A percentile compares a stretch with the other conserved stretches of the same genome.
phyloP scores from a whole-genome alignment of 2,797 vertebrate species.

The Neostethus bicornis region DNA sequence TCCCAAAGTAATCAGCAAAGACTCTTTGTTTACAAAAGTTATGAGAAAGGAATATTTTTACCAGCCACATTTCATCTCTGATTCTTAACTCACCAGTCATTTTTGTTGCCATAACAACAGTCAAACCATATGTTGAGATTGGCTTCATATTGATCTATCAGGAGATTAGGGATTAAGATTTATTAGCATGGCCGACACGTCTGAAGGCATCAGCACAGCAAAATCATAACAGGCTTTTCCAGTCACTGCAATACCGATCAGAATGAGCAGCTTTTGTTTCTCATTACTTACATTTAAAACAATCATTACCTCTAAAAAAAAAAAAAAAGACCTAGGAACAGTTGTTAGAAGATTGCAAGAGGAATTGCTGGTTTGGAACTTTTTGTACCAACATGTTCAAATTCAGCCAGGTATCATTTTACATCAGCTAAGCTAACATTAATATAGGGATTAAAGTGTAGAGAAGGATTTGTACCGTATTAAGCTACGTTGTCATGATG shows the following conservation, averaged over 20 bases:
- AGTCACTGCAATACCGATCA: slow-evolving; percentile 26
- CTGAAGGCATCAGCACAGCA: slow-evolving; percentile 18
- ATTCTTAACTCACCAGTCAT: slow-evolving; percentile 49
- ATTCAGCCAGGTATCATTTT: slow-evolving; percentile 48
- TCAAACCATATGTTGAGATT: slow-evolving; percentile 50
- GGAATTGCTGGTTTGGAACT: slow-evolving; percentile 26
- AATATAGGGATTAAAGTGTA: slow-evolving; percentile 61
- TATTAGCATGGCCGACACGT: slow-evolving; percentile 54
- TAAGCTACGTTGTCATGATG: slow-evolving; percentile 49
- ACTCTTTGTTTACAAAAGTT: slow-evolving; percentile 1
- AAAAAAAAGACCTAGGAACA: background rate
- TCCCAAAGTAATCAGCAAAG: background rate
- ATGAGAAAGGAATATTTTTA: slow-evolving; percentile 16
- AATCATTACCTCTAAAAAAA: slow-evolving; percentile 10
- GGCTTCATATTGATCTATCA: slow-evolving; percentile 42
- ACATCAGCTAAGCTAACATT: slow-evolving; percentile 48
- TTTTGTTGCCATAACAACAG: slow-evolving; percentile 64
- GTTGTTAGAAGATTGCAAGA: slow-evolving; percentile 8
- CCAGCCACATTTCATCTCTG: slow-evolving; percentile 28
- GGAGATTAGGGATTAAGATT: slow-evolving; percentile 58
- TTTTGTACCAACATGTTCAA: slow-evolving; percentile 11
- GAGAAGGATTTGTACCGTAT: slow-evolving; percentile 61
- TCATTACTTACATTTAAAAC: slow-evolving; percentile 17
- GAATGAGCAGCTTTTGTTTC: slow-evolving; percentile 19
- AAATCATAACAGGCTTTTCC: slow-evolving; percentile 15